Conservation (phyloP, 2,888 invertebrate genomes). For the Lasioglossum oenotherae region DNA sequence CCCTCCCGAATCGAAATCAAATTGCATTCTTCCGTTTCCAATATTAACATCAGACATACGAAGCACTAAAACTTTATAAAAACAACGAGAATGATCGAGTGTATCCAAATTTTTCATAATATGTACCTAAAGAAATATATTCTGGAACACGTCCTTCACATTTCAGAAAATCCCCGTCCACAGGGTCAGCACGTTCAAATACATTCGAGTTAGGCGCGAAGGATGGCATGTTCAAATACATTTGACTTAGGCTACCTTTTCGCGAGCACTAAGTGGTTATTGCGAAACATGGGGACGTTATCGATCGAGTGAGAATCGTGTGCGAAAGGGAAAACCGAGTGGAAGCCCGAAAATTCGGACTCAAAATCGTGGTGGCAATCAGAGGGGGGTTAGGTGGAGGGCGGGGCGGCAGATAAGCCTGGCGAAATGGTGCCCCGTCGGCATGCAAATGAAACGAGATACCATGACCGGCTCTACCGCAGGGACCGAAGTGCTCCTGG, state of each 20-base stretch:
- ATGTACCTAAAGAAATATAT: neutral
- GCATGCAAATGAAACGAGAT: conserved; percentile 7
- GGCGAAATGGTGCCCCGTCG: neutral
- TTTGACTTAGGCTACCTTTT: neutral
- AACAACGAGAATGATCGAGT: too few relatives aligned
- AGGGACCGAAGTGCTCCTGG: neutral
- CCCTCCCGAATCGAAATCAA: neutral
- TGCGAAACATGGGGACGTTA: neutral
- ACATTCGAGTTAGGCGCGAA: neutral
- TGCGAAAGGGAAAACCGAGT: neutral
- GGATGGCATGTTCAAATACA: too few relatives aligned
- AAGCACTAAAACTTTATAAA: too few relatives aligned
- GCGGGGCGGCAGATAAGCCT: neutral
- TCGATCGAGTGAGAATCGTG: neutral
- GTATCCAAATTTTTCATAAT: too few relatives aligned
- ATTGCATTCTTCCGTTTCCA: neutral
- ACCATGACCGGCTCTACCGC: neutral
- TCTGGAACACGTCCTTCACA: neutral
- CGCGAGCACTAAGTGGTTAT: neutral
- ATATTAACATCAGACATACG: neutral
- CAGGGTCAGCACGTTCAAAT: neutral
- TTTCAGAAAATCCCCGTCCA: neutral
- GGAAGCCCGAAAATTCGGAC: conserved; percentile 2
- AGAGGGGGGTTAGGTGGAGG: neutral
- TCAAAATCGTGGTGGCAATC: neutral